Evolutionary conservation across 2,113 vertebrate species (phyloP), one percentile per base, ranked within the genome.

Genomic region (Lophius piscatorius): DNA sequence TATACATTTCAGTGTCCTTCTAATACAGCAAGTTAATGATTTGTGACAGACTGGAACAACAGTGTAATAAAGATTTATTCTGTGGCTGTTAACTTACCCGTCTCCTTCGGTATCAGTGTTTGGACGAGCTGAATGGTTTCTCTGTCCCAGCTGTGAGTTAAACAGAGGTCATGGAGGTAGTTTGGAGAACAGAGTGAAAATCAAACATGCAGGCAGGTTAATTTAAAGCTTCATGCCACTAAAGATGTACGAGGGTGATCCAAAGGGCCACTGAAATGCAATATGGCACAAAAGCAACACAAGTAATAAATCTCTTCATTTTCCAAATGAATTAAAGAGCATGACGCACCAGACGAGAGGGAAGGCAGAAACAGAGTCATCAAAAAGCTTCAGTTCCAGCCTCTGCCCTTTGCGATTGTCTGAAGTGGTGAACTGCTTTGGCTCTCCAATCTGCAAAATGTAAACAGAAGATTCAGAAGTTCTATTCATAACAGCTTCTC

Each of bases 371-470:
- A 95, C 93, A 0, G 91, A 94, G 76, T 97, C 94, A 80, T 98
- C 96, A 29, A 92, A 98, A 48, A 98, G 93, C 79, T 92, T 96
- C 36, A 94, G 87, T 90, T 98, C 97, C 89, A 97, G 93, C 35
- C 94, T 92, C 85, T 98, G 96, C 49, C 97, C 96, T 89, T 88
- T 93, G 13, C 96, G 93, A 76, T 91, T 89, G 80, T 97, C 95
- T 76, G 94, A 92, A 73, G 96, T 98, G 42, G 88, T 91, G 45
- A 98, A 99, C 55, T 78, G 86, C 78, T 95, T 98, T 14, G 80
- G 82, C 50, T 95, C 94, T 38, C 94, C 94, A 29, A 95, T 90
- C 96, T 99, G 76, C 2, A 40, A 66, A 79, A 64, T 2, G 35
- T 47, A 76, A 78, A 73, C 70, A 71, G 1, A 63, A 21, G n/a